Base-by-base conservation (phyloP, 2,888 invertebrate genomes). In the Latheticus oryzae region DNA sequence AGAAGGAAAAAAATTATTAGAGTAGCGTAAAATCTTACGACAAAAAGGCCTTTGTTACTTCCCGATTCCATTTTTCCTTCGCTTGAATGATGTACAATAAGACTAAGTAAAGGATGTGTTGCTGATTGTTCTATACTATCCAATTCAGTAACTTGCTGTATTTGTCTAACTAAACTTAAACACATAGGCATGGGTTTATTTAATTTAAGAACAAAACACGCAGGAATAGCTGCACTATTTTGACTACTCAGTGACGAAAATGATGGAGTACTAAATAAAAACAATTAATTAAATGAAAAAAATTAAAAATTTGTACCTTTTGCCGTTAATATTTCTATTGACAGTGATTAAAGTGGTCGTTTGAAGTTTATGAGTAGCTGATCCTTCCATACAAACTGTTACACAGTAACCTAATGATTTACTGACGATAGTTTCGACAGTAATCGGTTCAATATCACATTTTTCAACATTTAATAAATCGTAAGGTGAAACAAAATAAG, bases 401-500 rank as follows among this genome's bases (percentile, higher is more conserved):
- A 93, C 95, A 59, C 90, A 93, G 69, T 91, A 89, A 0, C 95
- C 96, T 33, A 94, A 82, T 42, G 86, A 85, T 62, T 87, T 87
- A 28, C 81, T 73, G 16, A 84, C 83, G 23, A 92, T 82, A n/a
- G 86, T 80, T 70, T 95, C 94, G 8, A 87, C 82, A 33, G 88
- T 90, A 57, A 95, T 82, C 5, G 89, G 86, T 69, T 89, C 86
- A 28, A 90, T 83, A 3, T 87, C 85, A 68, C 87, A 87, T 51
- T 82, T 84, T 58, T 90, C 89, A 68, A 87, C 84, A 75, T 93
- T 91, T 67, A 96, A 81, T 38, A 96, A 82, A 76, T 96, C 95
- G 73, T 95, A 96, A 0, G 96, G 95, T 0, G 94, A 92, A 2
- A 96, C 91, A 77, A 96, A 96, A 78, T 95, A 97, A 0, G 94